A percentile compares a stretch with the other conserved stretches of the same genome.
phyloP scores from a whole-genome alignment of 1,140 invertebrate genomes.

The Eurosta solidaginis region DNA sequence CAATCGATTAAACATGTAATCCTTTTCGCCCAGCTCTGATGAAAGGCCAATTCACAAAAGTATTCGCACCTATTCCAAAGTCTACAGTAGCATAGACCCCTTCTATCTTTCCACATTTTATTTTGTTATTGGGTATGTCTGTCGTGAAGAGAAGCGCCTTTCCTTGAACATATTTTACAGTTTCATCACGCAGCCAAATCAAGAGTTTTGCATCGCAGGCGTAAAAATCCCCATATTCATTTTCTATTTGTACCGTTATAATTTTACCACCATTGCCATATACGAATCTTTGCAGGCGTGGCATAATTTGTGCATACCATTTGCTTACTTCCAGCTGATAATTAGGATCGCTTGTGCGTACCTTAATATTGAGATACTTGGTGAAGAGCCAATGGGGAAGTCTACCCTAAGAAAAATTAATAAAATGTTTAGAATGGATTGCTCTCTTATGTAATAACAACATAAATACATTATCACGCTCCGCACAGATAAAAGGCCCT shows the following conservation, averaged over 20 bases:
- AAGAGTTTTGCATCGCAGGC: constrained; percentile 71
- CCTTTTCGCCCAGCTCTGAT: no score
- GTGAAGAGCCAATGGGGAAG: constrained; percentile 80
- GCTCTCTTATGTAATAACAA: background rate
- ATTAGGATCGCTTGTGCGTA: constrained; percentile 66
- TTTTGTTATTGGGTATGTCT: constrained; percentile 62
- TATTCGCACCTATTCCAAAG: constrained; percentile 62
- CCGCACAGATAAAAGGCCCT: constrained; percentile 84
- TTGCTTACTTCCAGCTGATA: constrained; percentile 65
- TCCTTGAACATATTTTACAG: constrained; percentile 63
- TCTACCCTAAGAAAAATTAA: constrained; percentile 69
- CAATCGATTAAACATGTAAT: background rate
- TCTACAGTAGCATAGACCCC: constrained; percentile 73
- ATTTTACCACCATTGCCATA: constrained; percentile 77
- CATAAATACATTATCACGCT: constrained; percentile 61
- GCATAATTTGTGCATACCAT: constrained; percentile 66
- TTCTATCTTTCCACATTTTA: constrained; percentile 68
- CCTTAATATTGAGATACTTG: constrained; percentile 68
- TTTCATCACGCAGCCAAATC: constrained; percentile 65
- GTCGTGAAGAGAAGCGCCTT: constrained; percentile 75
- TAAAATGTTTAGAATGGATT: constrained; percentile 45
- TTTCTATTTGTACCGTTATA: constrained; percentile 79
- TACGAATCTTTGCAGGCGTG: constrained; percentile 64
- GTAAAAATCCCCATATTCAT: constrained; percentile 78
- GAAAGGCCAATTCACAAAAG: no score